Percentiles rank a stretch among this genome's conserved stretches.
These are phyloP conservation scores for Dunckerocampus dactyliophorus DNA, from an alignment of 2,113 vertebrate genomes.

Conservation along the genomic window DNA sequence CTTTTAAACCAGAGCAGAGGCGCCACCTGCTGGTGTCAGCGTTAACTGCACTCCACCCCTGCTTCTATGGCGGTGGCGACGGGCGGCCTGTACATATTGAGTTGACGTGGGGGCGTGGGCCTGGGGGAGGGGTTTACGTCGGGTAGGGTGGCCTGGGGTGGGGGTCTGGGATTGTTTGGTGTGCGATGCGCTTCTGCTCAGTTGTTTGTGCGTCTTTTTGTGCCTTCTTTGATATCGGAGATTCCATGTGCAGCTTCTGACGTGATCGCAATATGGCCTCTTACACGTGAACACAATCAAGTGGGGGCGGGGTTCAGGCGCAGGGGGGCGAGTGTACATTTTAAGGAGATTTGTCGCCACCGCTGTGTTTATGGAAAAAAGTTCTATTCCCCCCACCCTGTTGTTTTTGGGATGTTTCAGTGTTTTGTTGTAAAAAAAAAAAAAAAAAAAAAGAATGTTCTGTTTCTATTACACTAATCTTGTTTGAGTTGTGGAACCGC, in stretches of 20 bases:
- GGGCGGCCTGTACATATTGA: slow-evolving; percentile 51
- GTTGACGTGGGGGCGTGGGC: background rate
- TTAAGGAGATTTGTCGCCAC: slow-evolving; percentile 67
- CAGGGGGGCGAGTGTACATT: slow-evolving; percentile 50
- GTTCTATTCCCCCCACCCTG: slow-evolving; percentile 43
- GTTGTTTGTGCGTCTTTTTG: slow-evolving; percentile 76
- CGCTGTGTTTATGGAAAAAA: slow-evolving; percentile 68
- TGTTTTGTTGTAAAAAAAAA: slow-evolving; percentile 51
- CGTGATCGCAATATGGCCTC: slow-evolving; percentile 68
- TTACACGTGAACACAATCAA: slow-evolving; percentile 65
- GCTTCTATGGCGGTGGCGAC: slow-evolving; percentile 42
- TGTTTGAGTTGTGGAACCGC: too few species aligned
- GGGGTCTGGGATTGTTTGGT: slow-evolving; percentile 45
- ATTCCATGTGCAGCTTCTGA: slow-evolving; percentile 74
- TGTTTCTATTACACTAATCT: too few species aligned
- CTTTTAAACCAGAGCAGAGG: too few species aligned
- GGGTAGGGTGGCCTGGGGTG: background rate
- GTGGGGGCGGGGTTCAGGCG: background rate
- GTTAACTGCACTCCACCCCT: slow-evolving; percentile 57
- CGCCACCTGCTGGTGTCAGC: background rate
- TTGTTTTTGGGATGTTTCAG: slow-evolving; percentile 13
- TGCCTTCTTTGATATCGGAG: slow-evolving; percentile 76
- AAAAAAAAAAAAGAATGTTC: slow-evolving; percentile 61
- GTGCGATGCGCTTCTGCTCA: slow-evolving; percentile 75
- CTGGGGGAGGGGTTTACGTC: background rate